Conservation (phyloP, 1,140 invertebrate genomes). For the Mylabris phalerata region DNA sequence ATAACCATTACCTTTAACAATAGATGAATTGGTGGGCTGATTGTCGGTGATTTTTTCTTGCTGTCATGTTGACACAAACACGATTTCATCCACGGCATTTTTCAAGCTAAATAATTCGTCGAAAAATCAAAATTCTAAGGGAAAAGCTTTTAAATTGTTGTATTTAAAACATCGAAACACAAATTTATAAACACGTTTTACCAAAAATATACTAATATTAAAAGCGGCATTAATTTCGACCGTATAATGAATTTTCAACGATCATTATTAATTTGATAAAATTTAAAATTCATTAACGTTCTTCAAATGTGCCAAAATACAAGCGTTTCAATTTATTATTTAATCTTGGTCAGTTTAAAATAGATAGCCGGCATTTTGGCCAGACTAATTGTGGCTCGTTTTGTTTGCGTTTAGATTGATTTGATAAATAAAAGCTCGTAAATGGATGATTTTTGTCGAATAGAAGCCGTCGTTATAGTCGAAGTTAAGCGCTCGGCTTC, state of each 20-base stretch:
- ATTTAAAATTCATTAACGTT: neutral
- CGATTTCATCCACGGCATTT: conserved; percentile 44
- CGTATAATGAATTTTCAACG: too few species aligned
- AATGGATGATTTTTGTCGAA: neutral
- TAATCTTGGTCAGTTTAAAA: too few species aligned
- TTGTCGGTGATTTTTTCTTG: conserved; percentile 42
- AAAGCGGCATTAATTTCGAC: too few species aligned
- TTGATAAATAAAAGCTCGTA: conserved; percentile 13
- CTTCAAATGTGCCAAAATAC: neutral
- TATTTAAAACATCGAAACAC: too few species aligned
- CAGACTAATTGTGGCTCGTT: conserved; percentile 6
- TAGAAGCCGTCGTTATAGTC: neutral
- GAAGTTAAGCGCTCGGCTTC: conserved; percentile 27
- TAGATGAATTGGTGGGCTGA: conserved; percentile 44
- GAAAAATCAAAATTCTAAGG: too few species aligned
- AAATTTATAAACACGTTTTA: too few species aligned
- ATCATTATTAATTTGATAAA: neutral
- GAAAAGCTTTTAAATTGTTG: too few species aligned
- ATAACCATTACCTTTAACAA: conserved; percentile 38
- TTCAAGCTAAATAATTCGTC: neutral
- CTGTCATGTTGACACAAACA: conserved; percentile 42
- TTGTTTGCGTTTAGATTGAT: neutral
- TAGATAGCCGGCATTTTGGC: conserved; percentile 6
- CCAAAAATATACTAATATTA: too few species aligned
- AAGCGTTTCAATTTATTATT: conserved; percentile 3